Percentiles rank a stretch among this genome's conserved stretches.
phyloP scores from a whole-genome alignment of 2,888 invertebrate species.

The Heliconius aoede region DNA sequence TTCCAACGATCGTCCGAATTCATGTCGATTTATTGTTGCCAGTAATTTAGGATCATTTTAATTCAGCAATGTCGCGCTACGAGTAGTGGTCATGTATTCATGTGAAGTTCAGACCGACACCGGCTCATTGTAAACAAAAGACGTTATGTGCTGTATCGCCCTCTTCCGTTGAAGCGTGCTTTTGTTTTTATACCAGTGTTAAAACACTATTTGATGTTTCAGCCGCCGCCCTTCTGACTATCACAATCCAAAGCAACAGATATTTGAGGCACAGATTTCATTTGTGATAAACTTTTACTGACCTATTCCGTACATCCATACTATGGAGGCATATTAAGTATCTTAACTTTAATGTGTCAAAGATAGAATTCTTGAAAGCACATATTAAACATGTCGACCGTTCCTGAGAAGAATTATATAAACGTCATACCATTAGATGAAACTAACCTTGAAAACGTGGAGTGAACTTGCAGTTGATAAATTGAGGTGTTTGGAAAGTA shows the following conservation, averaged over 20 bases:
- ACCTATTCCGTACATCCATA: not conserved
- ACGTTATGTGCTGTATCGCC: constrained; percentile 53
- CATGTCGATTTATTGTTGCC: constrained; percentile 34
- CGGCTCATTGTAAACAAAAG: constrained; percentile 51
- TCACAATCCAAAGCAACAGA: constrained; percentile 47
- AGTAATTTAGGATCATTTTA: constrained; percentile 27
- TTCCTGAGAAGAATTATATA: constrained; percentile 34
- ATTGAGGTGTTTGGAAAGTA: constrained; percentile 26
- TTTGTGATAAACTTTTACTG: not conserved
- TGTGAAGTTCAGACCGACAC: constrained; percentile 38
- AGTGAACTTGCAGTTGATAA: constrained; percentile 13
- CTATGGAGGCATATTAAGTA: constrained; percentile 13
- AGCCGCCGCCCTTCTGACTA: constrained; percentile 60
- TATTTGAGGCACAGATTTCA: constrained; percentile 34
- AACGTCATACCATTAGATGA: not conserved
- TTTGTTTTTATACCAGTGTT: constrained; percentile 45
- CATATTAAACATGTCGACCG: constrained; percentile 36
- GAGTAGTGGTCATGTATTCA: constrained; percentile 34
- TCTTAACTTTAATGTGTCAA: constrained; percentile 18
- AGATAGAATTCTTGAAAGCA: constrained; percentile 39
- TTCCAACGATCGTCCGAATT: constrained; percentile 32
- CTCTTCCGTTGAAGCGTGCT: constrained; percentile 43
- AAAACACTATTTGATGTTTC: constrained; percentile 43
- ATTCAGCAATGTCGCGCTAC: constrained; percentile 32
- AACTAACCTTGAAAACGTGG: constrained; percentile 9